Evolutionary conservation across 2,888 invertebrate species (phyloP), one percentile per base, ranked within the genome.

Genomic region (Conus canariensis): DNA sequence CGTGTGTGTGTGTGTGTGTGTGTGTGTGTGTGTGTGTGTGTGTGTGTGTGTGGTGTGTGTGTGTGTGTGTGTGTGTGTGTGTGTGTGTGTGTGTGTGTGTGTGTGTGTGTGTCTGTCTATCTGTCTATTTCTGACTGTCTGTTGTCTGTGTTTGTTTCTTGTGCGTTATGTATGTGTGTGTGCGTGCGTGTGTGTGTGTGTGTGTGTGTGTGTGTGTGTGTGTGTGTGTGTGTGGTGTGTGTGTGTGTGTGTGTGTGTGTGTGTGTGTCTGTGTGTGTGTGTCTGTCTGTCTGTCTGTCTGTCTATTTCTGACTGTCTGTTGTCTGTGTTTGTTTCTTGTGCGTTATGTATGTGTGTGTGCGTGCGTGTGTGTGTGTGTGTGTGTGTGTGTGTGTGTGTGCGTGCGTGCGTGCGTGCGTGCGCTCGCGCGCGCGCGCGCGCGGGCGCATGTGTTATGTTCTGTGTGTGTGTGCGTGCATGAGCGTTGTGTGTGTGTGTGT

Each of bases 11-110:
- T 45, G 45, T 4, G 45, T 45, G 45, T 4, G 45, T 45, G 45
- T 45, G 45, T 45, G 45, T 45, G 45, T 45, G 45, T 45, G 45
- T 45, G 45, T 45, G 45, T 45, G 45, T 45, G 45, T 45, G 45
- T 45, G 45, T 45, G 45, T 45, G 45, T 45, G 45, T 45, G 45
- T 45, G 45, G 0, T 82, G 82, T 82, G 82, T 82, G 6, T 30
- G 45, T 82, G 82, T 82, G 82, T 82, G 82, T 82, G 82, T 82
- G 82, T 82, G 45, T 82, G 82, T 82, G 82, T 82, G 82, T 82
- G 82, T 82, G 82, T 82, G 82, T 19, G 30, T 30, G 82, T 30
- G 82, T 19, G 82, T 80, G 80, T 30, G 80, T 30, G 30, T 30
- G 1, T 30, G 30, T 30, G 1, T 30, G 30, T 30, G 1, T 30